Evolutionary conservation across 2,888 invertebrate species (phyloP).

Genomic region (Junonia oenone): DNA sequence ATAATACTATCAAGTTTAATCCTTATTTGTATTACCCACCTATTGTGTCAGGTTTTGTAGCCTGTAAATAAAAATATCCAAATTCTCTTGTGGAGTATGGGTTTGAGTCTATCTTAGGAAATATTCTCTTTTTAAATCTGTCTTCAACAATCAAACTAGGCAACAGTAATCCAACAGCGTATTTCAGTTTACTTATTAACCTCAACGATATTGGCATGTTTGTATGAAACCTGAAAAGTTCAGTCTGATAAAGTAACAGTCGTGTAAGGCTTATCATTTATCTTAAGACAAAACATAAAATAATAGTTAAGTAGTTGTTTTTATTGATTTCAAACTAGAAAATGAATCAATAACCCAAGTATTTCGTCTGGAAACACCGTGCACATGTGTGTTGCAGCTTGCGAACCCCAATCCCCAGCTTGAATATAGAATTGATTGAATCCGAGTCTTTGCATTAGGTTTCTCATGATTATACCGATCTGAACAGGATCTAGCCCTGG

Average conservation of each 20-base stretch:
- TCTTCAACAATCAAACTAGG: constrained; percentile 72
- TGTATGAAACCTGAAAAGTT: constrained; percentile 74
- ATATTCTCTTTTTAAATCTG: constrained; percentile 61
- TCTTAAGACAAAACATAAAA: too few species aligned
- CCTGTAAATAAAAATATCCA: constrained; percentile 87
- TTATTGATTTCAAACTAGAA: too few species aligned
- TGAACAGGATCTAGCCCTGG: constrained; percentile 80
- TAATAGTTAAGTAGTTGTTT: too few species aligned
- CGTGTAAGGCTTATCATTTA: too few species aligned
- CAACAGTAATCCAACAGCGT: constrained; percentile 66
- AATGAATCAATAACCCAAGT: constrained; percentile 49
- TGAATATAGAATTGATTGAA: constrained; percentile 84
- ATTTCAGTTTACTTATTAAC: constrained; percentile 49
- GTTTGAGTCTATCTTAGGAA: constrained; percentile 45
- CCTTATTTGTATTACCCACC: constrained; percentile 76
- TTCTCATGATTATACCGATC: constrained; percentile 81
- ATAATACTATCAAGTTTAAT: too few species aligned
- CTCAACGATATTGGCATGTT: constrained; percentile 81
- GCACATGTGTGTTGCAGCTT: constrained; percentile 80
- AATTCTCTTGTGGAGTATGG: constrained; percentile 62
- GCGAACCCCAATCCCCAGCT: constrained; percentile 89
- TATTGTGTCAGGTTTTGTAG: constrained; percentile 91
- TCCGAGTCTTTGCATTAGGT: constrained; percentile 86
- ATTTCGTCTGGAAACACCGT: constrained; percentile 81
- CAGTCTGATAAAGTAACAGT: constrained; percentile 37